phyloP scores from a whole-genome alignment of 2,797 vertebrate species.

The Coranthus polyacanthus region DNA sequence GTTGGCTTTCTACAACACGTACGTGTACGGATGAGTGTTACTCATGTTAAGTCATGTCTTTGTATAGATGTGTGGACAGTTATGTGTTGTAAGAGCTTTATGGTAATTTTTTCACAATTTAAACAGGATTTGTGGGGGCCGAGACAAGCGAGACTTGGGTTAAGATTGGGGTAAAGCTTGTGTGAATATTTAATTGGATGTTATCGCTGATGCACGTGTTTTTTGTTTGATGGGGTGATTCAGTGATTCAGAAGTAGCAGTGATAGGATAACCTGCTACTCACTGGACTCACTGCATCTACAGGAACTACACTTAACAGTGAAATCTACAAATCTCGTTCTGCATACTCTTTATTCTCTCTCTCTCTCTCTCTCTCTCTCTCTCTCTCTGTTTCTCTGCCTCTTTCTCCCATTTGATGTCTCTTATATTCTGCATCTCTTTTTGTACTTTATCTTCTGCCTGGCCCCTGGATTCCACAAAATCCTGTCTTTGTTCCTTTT shows the following conservation, averaged over 20 bases:
- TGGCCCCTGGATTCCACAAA: constrained; percentile 37
- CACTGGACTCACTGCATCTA: constrained; percentile 25
- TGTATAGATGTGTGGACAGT: too few species aligned
- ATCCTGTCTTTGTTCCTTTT: constrained; percentile 39
- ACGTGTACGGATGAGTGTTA: too few species aligned
- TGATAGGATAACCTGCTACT: constrained; percentile 11
- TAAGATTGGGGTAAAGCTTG: background rate
- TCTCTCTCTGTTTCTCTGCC: background rate
- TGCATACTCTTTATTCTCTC: background rate
- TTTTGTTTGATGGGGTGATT: constrained; percentile 27
- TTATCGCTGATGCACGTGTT: too few species aligned
- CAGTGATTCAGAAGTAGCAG: constrained; percentile 26
- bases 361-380: background rate
- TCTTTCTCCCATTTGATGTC: background rate
- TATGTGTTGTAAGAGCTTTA: too few species aligned
- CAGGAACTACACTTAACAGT: constrained; percentile 22
- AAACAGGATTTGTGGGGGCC: too few species aligned
- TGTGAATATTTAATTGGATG: constrained; percentile 36
- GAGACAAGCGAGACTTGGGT: too few species aligned
- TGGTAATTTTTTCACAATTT: too few species aligned
- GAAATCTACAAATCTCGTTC: constrained; percentile 6
- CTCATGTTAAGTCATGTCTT: too few species aligned
- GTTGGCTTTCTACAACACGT: background rate
- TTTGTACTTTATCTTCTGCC: constrained; percentile 19
- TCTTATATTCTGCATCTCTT: constrained; percentile 17